Evolutionary conservation across 2,113 vertebrate species (phyloP).

Genomic region (Opisthocomus hoazin): DNA sequence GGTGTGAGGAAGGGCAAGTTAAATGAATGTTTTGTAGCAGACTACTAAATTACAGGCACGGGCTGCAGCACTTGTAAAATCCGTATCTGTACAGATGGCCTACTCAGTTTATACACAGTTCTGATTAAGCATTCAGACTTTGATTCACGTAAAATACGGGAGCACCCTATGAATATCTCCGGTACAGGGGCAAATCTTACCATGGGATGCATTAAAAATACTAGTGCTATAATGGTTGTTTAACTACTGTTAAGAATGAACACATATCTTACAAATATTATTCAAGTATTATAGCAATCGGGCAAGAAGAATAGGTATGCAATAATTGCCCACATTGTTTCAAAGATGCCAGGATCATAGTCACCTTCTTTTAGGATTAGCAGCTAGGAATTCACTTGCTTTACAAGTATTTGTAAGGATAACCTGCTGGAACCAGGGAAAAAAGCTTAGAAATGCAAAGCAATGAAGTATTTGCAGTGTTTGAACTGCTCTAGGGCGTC

Average conservation of each 20-base stretch:
- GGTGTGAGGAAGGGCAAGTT: conserved; percentile 55
- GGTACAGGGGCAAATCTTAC: neutral
- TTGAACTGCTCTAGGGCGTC: neutral
- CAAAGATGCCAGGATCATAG: neutral
- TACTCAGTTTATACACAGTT: neutral
- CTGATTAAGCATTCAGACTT: conserved; percentile 1
- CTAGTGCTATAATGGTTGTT: neutral
- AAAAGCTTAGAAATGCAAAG: neutral
- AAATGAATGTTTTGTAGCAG: conserved; percentile 62
- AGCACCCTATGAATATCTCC: neutral
- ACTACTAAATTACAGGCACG: neutral
- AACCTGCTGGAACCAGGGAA: neutral
- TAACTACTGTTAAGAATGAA: neutral
- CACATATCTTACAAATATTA: neutral
- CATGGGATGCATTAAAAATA: neutral
- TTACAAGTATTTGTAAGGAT: neutral
- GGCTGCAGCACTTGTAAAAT: neutral
- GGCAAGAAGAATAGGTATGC: neutral
- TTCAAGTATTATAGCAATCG: neutral
- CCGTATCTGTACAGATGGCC: neutral
- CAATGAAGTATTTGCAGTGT: neutral
- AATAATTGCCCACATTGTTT: neutral
- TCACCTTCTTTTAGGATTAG: neutral
- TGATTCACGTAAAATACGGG: neutral
- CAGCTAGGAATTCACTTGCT: neutral